Evolutionary conservation across 2,888 invertebrate genomes (phyloP), one percentile per base, ranked within the genome.

Genomic region (Xylota sylvarum): DNA sequence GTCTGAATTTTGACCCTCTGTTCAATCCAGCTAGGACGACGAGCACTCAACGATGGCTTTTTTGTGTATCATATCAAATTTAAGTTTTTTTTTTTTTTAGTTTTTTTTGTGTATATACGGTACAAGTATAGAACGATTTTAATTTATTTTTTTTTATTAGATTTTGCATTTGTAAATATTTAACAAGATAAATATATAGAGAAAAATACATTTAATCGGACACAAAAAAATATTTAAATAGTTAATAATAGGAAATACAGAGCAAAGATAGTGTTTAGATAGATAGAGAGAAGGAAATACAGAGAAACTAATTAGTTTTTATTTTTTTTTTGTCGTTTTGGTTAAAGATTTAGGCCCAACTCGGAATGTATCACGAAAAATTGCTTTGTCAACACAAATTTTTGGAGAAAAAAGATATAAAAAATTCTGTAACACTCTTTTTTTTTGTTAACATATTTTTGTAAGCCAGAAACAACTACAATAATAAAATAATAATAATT

Each of bases 1-100:
- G 92, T 92, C 91, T 92, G 92, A 91, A 92, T 92, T 92, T 92
- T 92, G 92, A 92, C 92, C 92, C 92, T 92, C 92, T 92, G 92
- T 91, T 92, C 92, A 92, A 92, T 92, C 92, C 92, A 92, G 92
- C 92, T 92, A 91, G 91, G 90, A 90, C 92, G 92, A 91, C 92
- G 92, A 91, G 91, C 92, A 91, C 91, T 92, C 90, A 92, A 90
- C 89, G 92, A 91, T 91, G 92, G 92, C 92, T 92, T 92, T 77
- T 87, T 77, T 67, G 81, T 88, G 87, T 83, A 87, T 88, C 76
- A 82, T 60, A 76, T 85, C 91, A 89, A 89, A 89, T 89, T 88
- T 88, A 87, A 88, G 48, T 77, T 86, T 80, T 81, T 76, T 35
- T 65, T 52, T n/a, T n/a, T 88, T 67, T 82, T 37, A 37, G 37